Percentiles rank a stretch among this genome's conserved stretches.
Evolutionary conservation across 1,140 invertebrate genomes (phyloP).

Genomic region (Drosophila novamexicana): DNA sequence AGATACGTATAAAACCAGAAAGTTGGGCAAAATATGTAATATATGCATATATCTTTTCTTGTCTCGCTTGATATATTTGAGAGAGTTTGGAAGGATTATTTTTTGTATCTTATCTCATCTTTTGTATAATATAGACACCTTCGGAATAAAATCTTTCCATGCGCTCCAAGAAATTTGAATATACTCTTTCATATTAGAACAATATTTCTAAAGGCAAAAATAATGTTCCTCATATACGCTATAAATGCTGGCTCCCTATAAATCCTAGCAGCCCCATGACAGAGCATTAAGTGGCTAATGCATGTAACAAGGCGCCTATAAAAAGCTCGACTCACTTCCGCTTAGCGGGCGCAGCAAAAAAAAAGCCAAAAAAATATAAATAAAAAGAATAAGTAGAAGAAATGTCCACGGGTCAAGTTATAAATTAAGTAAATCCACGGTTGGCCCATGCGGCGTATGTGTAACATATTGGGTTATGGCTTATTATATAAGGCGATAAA

Average conservation of each 20-base stretch:
- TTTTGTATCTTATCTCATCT: no score
- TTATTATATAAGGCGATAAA: constrained; percentile 67
- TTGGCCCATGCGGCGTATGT: constrained; percentile 66
- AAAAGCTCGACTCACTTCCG: constrained; percentile 73
- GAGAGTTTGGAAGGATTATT: no score
- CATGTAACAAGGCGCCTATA: constrained; percentile 24
- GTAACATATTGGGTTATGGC: constrained; percentile 73
- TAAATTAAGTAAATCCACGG: constrained; percentile 60
- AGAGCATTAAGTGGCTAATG: constrained; percentile 50
- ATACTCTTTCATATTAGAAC: not conserved
- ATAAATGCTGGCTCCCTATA: not conserved
- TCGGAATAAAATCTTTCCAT: no score
- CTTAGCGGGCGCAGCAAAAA: constrained; percentile 5
- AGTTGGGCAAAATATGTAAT: not conserved
- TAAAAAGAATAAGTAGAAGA: constrained; percentile 12
- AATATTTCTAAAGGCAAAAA: not conserved
- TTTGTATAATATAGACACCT: no score
- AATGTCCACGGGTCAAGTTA: constrained; percentile 53
- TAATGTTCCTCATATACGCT: not conserved
- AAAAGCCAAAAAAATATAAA: not conserved
- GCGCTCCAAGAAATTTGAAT: no score
- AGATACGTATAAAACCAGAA: not conserved
- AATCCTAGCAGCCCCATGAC: constrained; percentile 49
- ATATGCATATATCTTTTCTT: no score
- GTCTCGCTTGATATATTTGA: no score